phyloP scores from a whole-genome alignment of 2,113 vertebrate species.

The Amazona guildingii region DNA sequence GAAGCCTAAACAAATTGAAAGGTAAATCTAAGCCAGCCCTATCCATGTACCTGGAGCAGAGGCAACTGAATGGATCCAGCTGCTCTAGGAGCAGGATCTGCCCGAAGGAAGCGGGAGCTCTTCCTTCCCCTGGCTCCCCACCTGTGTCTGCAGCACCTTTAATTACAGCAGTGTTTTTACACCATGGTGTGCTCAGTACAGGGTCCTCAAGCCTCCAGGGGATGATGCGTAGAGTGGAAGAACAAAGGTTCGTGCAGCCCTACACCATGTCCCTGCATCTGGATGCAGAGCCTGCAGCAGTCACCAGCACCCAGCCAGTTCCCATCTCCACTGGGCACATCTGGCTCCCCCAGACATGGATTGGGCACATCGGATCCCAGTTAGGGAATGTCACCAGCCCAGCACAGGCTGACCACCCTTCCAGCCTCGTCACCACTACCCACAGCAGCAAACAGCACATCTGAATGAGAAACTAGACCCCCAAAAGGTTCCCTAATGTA shows the following conservation, averaged over 20 bases:
- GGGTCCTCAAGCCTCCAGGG: background rate
- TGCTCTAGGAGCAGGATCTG: background rate
- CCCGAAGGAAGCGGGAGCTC: background rate
- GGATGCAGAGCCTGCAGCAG: background rate
- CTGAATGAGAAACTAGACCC: background rate
- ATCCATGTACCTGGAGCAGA: background rate
- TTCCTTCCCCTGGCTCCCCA: background rate
- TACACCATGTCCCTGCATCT: accelerated
- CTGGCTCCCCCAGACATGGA: accelerated
- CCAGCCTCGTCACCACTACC: accelerated
- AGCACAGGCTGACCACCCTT: accelerated
- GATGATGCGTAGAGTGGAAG: background rate
- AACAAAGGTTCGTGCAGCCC: background rate
- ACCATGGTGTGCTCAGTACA: background rate
- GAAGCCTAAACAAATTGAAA: background rate
- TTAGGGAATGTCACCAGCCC: background rate
- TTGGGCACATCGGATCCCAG: background rate
- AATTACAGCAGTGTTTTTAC: background rate
- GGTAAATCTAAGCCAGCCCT: background rate
- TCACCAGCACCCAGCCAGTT: background rate
- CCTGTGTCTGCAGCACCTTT: background rate
- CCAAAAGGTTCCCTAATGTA: background rate
- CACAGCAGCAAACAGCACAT: too few species aligned
- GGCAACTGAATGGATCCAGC: background rate
- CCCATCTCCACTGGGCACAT: background rate